Conservation (phyloP, 2,113 vertebrate genomes). For the Cephalophus harveyi region DNA sequence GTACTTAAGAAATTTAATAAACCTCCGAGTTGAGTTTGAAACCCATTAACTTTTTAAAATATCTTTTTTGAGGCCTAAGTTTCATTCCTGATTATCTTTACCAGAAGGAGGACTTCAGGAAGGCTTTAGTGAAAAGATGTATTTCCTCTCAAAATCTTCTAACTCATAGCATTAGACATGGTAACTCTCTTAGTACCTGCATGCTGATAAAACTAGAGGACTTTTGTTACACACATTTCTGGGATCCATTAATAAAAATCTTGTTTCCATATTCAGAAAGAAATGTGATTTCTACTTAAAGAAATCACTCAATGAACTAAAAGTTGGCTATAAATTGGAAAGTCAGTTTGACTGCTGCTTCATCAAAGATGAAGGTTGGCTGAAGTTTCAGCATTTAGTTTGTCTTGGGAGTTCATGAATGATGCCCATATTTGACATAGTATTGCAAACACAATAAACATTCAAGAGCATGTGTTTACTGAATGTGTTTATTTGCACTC, state of each 20-base stretch:
- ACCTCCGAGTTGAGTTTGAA: neutral
- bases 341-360: neutral
- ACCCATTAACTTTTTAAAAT: neutral
- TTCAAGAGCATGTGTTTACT: neutral
- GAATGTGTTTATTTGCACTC: neutral
- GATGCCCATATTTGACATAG: neutral
- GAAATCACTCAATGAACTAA: neutral
- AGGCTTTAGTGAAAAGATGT: neutral
- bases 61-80: neutral
- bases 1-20: neutral
- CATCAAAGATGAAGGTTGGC: neutral
- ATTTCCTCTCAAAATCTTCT: neutral
- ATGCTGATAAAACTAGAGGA: neutral
- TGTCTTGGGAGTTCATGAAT: neutral
- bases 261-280: neutral
- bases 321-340: neutral
- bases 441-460: neutral
- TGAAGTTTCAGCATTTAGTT: neutral
- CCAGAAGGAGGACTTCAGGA: neutral
- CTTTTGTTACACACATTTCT: neutral
- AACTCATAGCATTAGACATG: neutral
- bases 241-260: neutral
- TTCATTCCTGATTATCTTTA: neutral
- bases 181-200: neutral
- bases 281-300: neutral